Base-by-base conservation (phyloP, 1,140 invertebrate species). In the Panagrolaimus sp. region DNA sequence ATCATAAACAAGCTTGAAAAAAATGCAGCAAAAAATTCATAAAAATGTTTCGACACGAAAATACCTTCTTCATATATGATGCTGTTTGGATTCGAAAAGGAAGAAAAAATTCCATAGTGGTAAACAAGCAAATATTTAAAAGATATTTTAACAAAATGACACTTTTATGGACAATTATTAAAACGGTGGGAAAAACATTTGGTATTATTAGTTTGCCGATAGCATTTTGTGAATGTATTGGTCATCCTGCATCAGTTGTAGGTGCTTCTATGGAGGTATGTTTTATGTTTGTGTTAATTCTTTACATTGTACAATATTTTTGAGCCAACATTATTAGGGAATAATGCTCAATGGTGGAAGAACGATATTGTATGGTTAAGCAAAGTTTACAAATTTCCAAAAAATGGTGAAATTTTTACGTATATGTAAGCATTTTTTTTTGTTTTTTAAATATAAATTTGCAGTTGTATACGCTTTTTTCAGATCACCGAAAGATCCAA, bases 261-360 rank as follows among this genome's bases (percentile, higher is more conserved):
- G 73, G 73, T 6, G 12, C 67, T 52, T 74, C 73, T 1, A 74
- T 74, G 73, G 75, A 74, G 75, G 73, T 74, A 38, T 32, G 47
- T 58, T 43, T 28, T 9, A 17, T 65, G 14, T 12, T 24, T 64
- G 14, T 73, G 7, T 48, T 28, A 28, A n/a, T 55, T 62, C 1
- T 28, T 58, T 71, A 15, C 9, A 62, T 52, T 5, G 32, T 47
- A 15, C n/a, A 62, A 58, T 10, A 32, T 55, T 15, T 64, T 74
- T 26, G 9, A 74, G 71, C 71, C 71, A 26, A 72, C 71, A 10
- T 63, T 72, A 21, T 17, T 26, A 12, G 71, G 71, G 2, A 72
- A 67, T 17, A 26, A 73, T 21, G 47, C 44, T 10, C 71, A 72
- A n/a, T 72, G 71, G 71, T 68, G 67, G 67, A 38, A 68, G 17